Base-by-base conservation (phyloP, 2,797 vertebrate genomes). In the Tragopan temminckii region DNA sequence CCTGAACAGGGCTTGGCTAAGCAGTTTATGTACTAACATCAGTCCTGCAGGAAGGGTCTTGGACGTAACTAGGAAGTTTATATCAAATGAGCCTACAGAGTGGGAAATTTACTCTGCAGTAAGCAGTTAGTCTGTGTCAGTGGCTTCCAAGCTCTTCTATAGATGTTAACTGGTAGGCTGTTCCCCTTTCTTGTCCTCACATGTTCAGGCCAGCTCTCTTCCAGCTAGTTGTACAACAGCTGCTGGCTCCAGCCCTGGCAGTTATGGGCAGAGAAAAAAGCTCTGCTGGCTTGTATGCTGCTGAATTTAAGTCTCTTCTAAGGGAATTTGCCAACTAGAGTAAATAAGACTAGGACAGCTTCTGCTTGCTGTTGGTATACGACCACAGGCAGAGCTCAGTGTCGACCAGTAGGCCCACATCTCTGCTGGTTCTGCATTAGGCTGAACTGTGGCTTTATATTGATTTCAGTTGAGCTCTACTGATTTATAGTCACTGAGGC, bases 101-200 rank as follows among this genome's bases (percentile, higher is more conserved):
- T 59, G 50, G 61, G 75, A 84, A 46, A 72, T 79, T 84, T 36
- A 36, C 67, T 76, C 66, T 70, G 68, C 82, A 94, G 77, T 84
- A 76, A 81, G 71, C 61, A 89, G 89, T 95, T 93, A 83, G 53
- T 45, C 53, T 20, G 35, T 85, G 72, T 72, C 74, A 88, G 5
- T 80, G 88, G 66, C 67, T 96, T 94, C 76, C 43, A 87, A 81
- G 72, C 79, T 96, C 53, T 94, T 68, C 29, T 33, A 36, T 55
- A 85, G 86, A 38, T 78, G 53, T 89, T 85, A 69, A 72, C 74
- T 85, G 79, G 13, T 91, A 93, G 93, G 38, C 86, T 93, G 85
- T 76, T 85, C 94, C 76, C 69, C 86, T 80, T 55, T 57, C 63
- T 31, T 88, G 13, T 63, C 61, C 87, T 93, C 79, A 55, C 4